Conservation (phyloP, 2,113 vertebrate genomes). For the Genyomyrus donnyi region DNA sequence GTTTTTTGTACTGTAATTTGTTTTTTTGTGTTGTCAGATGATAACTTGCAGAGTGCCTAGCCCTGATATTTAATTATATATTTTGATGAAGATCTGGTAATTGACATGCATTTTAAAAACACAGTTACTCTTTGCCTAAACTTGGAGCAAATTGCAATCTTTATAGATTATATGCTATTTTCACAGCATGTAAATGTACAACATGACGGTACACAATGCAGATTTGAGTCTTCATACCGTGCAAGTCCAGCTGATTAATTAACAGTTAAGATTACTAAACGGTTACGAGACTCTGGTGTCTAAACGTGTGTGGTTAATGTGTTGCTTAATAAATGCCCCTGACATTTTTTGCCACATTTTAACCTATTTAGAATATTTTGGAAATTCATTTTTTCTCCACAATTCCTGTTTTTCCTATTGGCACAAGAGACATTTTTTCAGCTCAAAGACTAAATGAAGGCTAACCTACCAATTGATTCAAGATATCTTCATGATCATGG, state of each 20-base stretch:
- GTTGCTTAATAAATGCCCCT: neutral
- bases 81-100: neutral
- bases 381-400: neutral
- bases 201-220: neutral
- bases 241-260: neutral
- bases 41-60: neutral
- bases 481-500: neutral
- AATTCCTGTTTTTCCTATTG: neutral
- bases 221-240: neutral
- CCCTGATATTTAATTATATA: neutral
- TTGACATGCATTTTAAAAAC: neutral
- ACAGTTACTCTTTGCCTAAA: neutral
- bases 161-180: neutral
- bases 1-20: neutral
- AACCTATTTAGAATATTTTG: neutral
- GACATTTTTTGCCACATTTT: neutral
- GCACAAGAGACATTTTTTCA: neutral
- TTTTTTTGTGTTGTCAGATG: neutral
- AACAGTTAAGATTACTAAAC: neutral
- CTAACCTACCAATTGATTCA: neutral
- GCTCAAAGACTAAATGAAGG: neutral
- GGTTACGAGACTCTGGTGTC: neutral
- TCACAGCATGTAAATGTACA: neutral
- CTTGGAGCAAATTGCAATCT: neutral
- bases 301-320: neutral